Conservation (phyloP, 2,888 invertebrate species). For the Machimus rusticus region DNA sequence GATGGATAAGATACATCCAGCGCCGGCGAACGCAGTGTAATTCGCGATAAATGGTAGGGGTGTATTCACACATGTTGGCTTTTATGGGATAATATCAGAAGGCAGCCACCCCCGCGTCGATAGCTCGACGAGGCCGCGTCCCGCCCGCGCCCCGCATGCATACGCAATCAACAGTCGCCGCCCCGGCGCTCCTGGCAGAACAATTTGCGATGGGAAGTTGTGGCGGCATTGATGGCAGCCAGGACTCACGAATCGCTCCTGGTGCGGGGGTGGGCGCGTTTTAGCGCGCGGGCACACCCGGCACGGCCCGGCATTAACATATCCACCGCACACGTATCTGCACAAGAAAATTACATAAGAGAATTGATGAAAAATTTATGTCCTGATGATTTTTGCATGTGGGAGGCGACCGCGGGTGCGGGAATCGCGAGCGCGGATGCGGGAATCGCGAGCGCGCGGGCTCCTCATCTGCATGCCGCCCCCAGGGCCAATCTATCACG, state of each 20-base stretch:
- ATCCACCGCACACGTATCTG: conserved; percentile 25
- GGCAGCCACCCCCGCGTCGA: background rate
- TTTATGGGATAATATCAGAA: conserved; percentile 40
- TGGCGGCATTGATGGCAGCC: conserved; percentile 26
- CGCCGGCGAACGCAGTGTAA: conserved; percentile 17
- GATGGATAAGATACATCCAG: conserved; percentile 41
- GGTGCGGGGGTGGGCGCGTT: background rate
- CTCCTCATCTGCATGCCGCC: conserved; percentile 29
- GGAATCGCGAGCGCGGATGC: background rate
- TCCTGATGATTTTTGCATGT: conserved; percentile 48
- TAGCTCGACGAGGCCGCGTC: background rate
- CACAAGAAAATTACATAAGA: conserved; percentile 45
- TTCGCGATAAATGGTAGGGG: conserved; percentile 43
- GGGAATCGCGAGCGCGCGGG: background rate
- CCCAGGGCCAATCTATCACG: conserved; percentile 46
- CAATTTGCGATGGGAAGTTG: conserved; percentile 42
- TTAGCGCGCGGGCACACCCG: background rate
- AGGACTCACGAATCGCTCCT: background rate
- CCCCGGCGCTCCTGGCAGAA: conserved; percentile 33
- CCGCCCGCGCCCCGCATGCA: conserved; percentile 5
- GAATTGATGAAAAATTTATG: conserved; percentile 49
- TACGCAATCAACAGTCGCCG: conserved; percentile 41
- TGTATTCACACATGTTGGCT: conserved; percentile 45
- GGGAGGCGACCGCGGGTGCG: background rate
- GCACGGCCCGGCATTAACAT: conserved; percentile 30